phyloP scores from a whole-genome alignment of 1,140 invertebrate genomes.

The Nasonia longicornis region DNA sequence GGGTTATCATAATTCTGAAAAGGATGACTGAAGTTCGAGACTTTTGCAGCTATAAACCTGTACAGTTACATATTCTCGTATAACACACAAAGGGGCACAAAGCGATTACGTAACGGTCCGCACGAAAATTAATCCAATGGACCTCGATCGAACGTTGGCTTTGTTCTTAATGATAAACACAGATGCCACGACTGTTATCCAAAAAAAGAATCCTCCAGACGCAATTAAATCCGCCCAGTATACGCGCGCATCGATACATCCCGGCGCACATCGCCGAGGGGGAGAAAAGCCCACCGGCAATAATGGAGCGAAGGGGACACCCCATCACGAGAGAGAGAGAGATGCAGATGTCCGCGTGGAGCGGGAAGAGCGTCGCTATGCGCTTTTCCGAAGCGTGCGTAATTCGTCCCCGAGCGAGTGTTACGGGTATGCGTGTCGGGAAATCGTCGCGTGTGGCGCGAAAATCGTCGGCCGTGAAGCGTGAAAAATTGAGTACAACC shows the following conservation, averaged over 20 bases:
- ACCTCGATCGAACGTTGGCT: neutral
- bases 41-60: neutral
- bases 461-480: neutral
- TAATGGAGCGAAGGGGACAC: neutral
- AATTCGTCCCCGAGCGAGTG: neutral
- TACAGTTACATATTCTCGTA: neutral
- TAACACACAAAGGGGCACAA: neutral
- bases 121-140: neutral
- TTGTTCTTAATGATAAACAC: neutral
- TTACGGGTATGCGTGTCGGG: too few species aligned
- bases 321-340: constrained; percentile 17
- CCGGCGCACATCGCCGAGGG: neutral
- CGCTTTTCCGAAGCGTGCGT: constrained; percentile 5
- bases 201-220: neutral
- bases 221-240: neutral
- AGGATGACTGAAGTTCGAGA: neutral
- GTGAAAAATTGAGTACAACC: neutral
- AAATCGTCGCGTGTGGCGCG: too few species aligned
- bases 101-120: neutral
- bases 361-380: neutral
- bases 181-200: neutral
- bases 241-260: neutral
- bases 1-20: constrained; percentile 2
- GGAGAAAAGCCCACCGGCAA: neutral
- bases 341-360: constrained; percentile 1